A percentile compares a stretch with the other conserved stretches of the same genome.
Evolutionary conservation across 92 coral and sea anemone species (phyloP).

Genomic region (Zoanthus solanderi): DNA sequence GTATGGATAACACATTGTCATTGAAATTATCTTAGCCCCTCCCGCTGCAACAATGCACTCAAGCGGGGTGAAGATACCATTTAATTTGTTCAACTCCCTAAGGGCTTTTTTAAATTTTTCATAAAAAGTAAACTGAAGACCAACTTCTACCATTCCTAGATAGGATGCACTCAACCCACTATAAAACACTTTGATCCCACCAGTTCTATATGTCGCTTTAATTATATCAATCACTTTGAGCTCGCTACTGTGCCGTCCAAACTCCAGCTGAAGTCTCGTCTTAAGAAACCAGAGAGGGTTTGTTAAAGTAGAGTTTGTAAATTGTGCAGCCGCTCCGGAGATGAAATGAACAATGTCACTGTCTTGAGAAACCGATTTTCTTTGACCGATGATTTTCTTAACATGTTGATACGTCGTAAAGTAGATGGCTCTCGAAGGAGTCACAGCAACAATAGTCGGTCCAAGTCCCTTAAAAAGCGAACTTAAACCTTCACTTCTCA

Average conservation of each 20-base stretch:
- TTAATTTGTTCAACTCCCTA: slow-evolving; percentile 27
- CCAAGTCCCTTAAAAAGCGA: slow-evolving; percentile 60
- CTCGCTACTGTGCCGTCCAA: slow-evolving; percentile 18
- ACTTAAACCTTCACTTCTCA: slow-evolving; percentile 53
- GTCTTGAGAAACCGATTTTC: slow-evolving; percentile 8
- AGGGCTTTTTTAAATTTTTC: slow-evolving; percentile 49
- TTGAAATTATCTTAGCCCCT: slow-evolving; percentile 43
- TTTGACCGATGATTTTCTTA: slow-evolving; percentile 29
- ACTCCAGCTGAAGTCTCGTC: slow-evolving; percentile 60
- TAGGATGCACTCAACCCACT: slow-evolving; percentile 59
- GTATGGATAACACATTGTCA: slow-evolving; percentile 59
- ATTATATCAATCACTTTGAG: slow-evolving; percentile 14
- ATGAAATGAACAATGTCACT: slow-evolving; percentile 31
- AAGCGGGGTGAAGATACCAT: slow-evolving; percentile 9
- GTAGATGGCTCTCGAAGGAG: slow-evolving; percentile 65
- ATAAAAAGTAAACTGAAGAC: slow-evolving; percentile 48
- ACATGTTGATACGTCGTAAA: slow-evolving; percentile 51
- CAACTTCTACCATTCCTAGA: slow-evolving; percentile 56
- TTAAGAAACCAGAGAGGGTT: slow-evolving; percentile 67
- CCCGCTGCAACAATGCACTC: slow-evolving; percentile 28
- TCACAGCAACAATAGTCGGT: slow-evolving; percentile 50
- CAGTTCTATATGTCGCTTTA: slow-evolving; percentile 30
- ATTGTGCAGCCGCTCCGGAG: slow-evolving; percentile 53
- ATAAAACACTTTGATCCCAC: slow-evolving; percentile 51
- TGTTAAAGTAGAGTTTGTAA: slow-evolving; percentile 52